These are phyloP conservation scores for Drosophila atripex DNA, from an alignment of 2,888 invertebrate genomes.

Conservation along the genomic window DNA sequence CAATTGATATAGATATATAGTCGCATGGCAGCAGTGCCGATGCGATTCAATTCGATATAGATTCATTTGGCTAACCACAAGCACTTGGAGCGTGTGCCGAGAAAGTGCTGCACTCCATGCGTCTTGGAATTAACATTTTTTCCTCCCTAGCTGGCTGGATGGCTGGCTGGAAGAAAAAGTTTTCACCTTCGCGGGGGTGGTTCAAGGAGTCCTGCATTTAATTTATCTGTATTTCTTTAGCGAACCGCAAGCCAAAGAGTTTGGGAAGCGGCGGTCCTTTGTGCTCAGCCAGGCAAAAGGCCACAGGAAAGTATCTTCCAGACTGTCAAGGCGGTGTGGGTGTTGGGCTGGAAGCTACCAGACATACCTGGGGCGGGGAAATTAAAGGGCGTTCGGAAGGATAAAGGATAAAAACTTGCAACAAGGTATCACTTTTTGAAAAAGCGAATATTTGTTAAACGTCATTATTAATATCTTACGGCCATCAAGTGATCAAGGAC, in stretches of 20 bases:
- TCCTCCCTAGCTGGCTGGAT: not conserved
- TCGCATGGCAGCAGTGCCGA: constrained; percentile 5
- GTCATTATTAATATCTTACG: not conserved
- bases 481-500: too few relatives aligned
- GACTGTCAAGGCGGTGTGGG: constrained; percentile 5
- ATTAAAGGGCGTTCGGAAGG: not conserved
- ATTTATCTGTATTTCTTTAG: constrained; percentile 53
- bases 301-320: constrained; percentile 47
- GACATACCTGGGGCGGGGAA: constrained; percentile 16
- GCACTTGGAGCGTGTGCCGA: constrained; percentile 49
- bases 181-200: constrained; percentile 32
- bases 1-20: constrained; percentile 61
- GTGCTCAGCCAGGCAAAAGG: constrained; percentile 39
- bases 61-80: constrained; percentile 52
- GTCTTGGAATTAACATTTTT: constrained; percentile 37
- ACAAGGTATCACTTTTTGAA: not conserved
- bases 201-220: constrained; percentile 60
- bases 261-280: constrained; percentile 19
- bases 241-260: constrained; percentile 23
- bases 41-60: constrained; percentile 25
- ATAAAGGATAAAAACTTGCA: not conserved
- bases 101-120: constrained; percentile 49
- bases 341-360: constrained; percentile 5
- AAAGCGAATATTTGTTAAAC: not conserved
- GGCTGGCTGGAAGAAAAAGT: constrained; percentile 28